Conservation (phyloP, 2,113 vertebrate species). For the Mirza zaza region DNA sequence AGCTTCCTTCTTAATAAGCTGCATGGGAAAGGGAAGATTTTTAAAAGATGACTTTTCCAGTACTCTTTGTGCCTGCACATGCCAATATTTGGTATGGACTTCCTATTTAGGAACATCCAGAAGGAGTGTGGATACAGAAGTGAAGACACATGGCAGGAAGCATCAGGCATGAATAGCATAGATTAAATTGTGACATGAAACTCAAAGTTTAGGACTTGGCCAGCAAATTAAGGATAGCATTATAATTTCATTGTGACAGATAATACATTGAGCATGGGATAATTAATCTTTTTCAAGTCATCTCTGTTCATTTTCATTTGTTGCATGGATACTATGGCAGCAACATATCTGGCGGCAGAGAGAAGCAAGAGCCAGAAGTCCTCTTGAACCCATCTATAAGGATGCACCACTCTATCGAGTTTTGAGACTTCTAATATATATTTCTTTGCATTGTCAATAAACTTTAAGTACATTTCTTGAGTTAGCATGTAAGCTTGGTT, state of each 20-base stretch:
- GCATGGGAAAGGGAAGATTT: neutral
- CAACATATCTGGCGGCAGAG: neutral
- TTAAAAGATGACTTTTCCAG: neutral
- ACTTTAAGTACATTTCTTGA: neutral
- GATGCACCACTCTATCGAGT: neutral
- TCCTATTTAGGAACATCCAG: neutral
- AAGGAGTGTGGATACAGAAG: neutral
- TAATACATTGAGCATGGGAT: neutral
- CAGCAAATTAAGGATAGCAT: neutral
- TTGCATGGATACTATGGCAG: neutral
- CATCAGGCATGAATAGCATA: neutral
- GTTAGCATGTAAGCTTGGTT: neutral
- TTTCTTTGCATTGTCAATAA: neutral
- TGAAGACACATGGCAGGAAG: neutral
- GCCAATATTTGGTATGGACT: neutral
- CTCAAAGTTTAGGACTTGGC: neutral
- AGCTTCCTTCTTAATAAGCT: neutral
- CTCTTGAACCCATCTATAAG: neutral
- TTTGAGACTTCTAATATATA: neutral
- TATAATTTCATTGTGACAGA: neutral
- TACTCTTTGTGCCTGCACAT: neutral
- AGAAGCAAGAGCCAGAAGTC: neutral
- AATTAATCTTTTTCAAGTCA: neutral
- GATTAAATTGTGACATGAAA: neutral
- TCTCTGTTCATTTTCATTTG: neutral